These are phyloP conservation scores for Knipowitschia caucasica DNA, from an alignment of 2,797 vertebrate genomes.

Conservation along the genomic window DNA sequence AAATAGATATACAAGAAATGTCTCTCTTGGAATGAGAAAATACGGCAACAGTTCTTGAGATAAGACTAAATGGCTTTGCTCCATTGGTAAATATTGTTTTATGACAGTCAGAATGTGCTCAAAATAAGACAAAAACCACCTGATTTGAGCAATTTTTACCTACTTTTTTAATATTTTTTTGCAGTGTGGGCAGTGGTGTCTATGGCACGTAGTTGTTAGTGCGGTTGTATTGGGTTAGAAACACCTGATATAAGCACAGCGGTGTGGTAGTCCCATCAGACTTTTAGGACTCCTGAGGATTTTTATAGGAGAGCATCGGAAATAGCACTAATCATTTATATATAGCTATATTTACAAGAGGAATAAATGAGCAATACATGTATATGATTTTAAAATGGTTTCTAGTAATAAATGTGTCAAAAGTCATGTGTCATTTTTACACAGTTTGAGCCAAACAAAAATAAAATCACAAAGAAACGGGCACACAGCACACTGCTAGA, in stretches of 20 bases:
- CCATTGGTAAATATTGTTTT: too few relatives aligned
- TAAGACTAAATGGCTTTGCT: too few relatives aligned
- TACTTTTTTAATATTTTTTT: too few relatives aligned
- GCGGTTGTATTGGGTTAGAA: conserved; percentile 32
- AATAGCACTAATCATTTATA: conserved; percentile 25
- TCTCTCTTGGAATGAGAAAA: too few relatives aligned
- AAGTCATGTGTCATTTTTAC: conserved; percentile 61
- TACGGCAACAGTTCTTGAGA: too few relatives aligned
- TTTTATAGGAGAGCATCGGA: conserved; percentile 56
- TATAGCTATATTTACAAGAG: conserved; percentile 68
- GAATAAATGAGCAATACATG: conserved; percentile 52
- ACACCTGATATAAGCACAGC: conserved; percentile 48
- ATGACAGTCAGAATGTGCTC: too few relatives aligned
- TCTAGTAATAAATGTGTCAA: conserved; percentile 57
- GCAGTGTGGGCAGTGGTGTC: conserved; percentile 56
- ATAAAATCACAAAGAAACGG: conserved; percentile 49
- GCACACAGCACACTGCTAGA: conserved; percentile 68
- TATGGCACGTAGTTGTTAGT: conserved; percentile 51
- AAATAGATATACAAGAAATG: too few relatives aligned
- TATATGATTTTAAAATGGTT: conserved; percentile 29
- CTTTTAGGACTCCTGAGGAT: conserved; percentile 57
- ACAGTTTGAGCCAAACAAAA: conserved; percentile 46
- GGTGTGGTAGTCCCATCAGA: conserved; percentile 50
- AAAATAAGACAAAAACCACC: too few relatives aligned
- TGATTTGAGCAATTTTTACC: too few relatives aligned